phyloP scores from a whole-genome alignment of 2,113 vertebrate genomes.

The Erythrolamprus reginae region DNA sequence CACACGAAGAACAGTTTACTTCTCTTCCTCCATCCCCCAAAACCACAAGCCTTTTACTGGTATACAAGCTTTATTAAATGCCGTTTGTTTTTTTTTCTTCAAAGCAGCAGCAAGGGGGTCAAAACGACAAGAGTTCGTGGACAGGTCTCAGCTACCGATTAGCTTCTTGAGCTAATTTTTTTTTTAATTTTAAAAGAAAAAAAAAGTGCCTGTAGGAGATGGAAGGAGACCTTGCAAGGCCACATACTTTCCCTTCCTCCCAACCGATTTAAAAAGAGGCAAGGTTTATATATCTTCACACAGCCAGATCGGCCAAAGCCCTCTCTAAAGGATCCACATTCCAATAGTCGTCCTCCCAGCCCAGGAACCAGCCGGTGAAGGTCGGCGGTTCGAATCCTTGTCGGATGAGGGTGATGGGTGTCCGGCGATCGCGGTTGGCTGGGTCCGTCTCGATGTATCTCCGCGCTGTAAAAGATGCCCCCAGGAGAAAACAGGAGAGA shows the following conservation, averaged over 20 bases:
- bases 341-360: slow-evolving; percentile 95
- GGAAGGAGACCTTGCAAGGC: slow-evolving; percentile 49
- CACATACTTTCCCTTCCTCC: slow-evolving; percentile 20
- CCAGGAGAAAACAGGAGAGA: background rate
- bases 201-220: slow-evolving; percentile 32
- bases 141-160: slow-evolving; percentile 54
- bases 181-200: background rate
- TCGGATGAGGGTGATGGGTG: slow-evolving; percentile 82
- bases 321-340: slow-evolving; percentile 83
- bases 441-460: slow-evolving; percentile 92
- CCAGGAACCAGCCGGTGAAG: slow-evolving; percentile 96
- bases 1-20: too few species aligned
- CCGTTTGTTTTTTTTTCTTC: slow-evolving; percentile 11
- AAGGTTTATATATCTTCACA: slow-evolving; percentile 55
- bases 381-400: slow-evolving; percentile 91
- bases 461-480: slow-evolving; percentile 70
- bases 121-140: slow-evolving; percentile 32
- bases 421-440: slow-evolving; percentile 80
- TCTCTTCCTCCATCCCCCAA: background rate
- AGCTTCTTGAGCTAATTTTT: slow-evolving; percentile 57
- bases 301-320: slow-evolving; percentile 82
- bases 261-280: background rate
- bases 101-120: slow-evolving; percentile 49
- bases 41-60: background rate
- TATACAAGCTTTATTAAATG: slow-evolving; percentile 65